Evolutionary conservation across 2,113 vertebrate species (phyloP).

Genomic region (Mionectes macconnelli): DNA sequence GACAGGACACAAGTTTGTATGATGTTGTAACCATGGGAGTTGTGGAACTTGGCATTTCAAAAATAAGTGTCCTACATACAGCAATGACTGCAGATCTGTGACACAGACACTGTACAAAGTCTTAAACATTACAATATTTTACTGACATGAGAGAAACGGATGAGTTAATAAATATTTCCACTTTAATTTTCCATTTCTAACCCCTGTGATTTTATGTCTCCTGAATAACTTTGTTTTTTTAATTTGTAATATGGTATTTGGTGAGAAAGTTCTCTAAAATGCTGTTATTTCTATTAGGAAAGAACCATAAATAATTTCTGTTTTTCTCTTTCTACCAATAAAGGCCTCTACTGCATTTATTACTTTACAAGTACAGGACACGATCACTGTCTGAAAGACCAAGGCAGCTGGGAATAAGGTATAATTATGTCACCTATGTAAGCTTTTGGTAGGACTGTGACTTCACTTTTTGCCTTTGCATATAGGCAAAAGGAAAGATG

Average conservation of each 20-base stretch:
- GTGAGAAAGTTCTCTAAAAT: not conserved
- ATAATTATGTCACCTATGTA: not conserved
- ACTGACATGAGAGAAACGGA: not conserved
- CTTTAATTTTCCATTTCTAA: not conserved
- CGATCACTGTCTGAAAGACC: rapidly evolving
- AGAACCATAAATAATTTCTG: not conserved
- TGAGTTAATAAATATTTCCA: not conserved
- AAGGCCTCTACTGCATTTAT: not conserved
- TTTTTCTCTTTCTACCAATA: not conserved
- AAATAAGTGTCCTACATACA: conserved; percentile 27
- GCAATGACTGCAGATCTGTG: not conserved
- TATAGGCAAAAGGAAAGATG: not conserved
- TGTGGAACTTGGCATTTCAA: not conserved
- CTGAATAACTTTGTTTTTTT: not conserved
- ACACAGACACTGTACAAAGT: not conserved
- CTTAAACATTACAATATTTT: not conserved
- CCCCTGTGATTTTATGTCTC: not conserved
- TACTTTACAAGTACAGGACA: not conserved
- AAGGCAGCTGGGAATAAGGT: not conserved
- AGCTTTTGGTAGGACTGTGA: not conserved
- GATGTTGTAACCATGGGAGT: not conserved
- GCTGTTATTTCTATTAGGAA: not conserved
- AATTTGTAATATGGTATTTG: not conserved
- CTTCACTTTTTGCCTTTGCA: not conserved
- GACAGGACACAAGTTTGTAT: not conserved